phyloP scores from a whole-genome alignment of 2,888 invertebrate species.

The Charanyca ferruginea region DNA sequence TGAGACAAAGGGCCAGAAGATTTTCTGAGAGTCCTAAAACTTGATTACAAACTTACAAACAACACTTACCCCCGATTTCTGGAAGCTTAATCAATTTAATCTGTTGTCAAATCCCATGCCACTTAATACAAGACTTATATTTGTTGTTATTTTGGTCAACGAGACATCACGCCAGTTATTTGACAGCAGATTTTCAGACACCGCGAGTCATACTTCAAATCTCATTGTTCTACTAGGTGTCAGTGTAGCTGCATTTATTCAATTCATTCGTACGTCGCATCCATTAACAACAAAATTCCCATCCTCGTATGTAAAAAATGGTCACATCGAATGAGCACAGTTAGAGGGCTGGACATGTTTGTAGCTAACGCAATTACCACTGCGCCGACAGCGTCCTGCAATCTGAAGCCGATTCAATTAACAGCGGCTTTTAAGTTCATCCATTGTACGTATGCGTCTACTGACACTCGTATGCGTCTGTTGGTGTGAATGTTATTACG shows the following conservation, averaged over 20 bases:
- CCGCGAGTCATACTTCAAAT: conserved; percentile 7
- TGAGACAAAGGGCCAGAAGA: conserved; percentile 21
- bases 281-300: conserved; percentile 58
- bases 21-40: conserved; percentile 45
- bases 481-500: conserved; percentile 24
- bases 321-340: conserved; percentile 73
- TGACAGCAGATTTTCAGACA: conserved; percentile 18
- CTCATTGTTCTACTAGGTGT: conserved; percentile 24
- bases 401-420: conserved; percentile 89
- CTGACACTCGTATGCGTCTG: conserved; percentile 26
- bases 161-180: background rate
- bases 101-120: conserved; percentile 18
- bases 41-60: conserved; percentile 40
- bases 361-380: conserved; percentile 85
- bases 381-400: conserved; percentile 81
- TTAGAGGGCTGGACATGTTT: conserved; percentile 80
- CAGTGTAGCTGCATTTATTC: conserved; percentile 10
- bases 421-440: conserved; percentile 86
- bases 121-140: background rate
- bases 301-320: conserved; percentile 66
- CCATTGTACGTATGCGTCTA: conserved; percentile 70
- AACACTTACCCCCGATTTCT: conserved; percentile 34
- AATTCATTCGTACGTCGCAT: conserved; percentile 40
- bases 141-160: conserved; percentile 13
- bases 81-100: conserved; percentile 39